phyloP scores from a whole-genome alignment of 2,888 invertebrate species.

The Branchinecta sandiegonensis region DNA sequence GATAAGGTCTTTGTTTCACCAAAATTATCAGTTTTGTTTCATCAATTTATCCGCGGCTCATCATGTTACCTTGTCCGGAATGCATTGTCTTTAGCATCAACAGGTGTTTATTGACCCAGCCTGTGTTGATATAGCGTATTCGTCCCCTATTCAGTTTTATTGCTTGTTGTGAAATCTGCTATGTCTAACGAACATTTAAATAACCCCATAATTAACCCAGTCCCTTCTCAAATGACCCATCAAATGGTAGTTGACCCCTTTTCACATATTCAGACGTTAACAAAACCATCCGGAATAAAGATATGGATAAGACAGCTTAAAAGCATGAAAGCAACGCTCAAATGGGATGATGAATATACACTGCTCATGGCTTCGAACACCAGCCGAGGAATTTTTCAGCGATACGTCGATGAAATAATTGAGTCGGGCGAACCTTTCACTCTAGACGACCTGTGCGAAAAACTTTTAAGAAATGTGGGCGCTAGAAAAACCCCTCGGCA shows the following conservation, averaged over 20 bases:
- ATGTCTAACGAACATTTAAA: constrained; percentile 1
- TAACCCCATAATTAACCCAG: background rate
- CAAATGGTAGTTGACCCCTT: constrained; percentile 8
- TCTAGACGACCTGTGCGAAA: constrained; percentile 7
- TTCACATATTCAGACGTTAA: background rate
- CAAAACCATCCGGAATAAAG: constrained; percentile 2
- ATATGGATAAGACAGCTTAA: background rate
- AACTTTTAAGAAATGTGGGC: constrained; percentile 3
- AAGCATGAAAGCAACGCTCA: background rate
- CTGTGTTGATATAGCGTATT: too few relatives aligned
- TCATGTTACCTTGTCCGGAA: background rate
- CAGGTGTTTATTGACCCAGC: too few relatives aligned
- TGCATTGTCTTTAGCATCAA: too few relatives aligned
- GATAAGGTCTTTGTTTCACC: background rate
- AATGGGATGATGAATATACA: background rate
- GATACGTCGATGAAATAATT: background rate
- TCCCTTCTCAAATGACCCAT: constrained; percentile 8
- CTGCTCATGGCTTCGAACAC: constrained; percentile 6
- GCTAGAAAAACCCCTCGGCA: constrained; percentile 11
- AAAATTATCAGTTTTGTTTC: background rate
- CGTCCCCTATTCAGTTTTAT: too few relatives aligned
- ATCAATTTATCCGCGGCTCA: constrained; percentile 3
- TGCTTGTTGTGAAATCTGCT: background rate
- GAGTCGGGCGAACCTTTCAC: background rate
- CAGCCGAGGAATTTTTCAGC: background rate